phyloP scores from a whole-genome alignment of 2,888 invertebrate genomes.

The Ophion slaviceki region DNA sequence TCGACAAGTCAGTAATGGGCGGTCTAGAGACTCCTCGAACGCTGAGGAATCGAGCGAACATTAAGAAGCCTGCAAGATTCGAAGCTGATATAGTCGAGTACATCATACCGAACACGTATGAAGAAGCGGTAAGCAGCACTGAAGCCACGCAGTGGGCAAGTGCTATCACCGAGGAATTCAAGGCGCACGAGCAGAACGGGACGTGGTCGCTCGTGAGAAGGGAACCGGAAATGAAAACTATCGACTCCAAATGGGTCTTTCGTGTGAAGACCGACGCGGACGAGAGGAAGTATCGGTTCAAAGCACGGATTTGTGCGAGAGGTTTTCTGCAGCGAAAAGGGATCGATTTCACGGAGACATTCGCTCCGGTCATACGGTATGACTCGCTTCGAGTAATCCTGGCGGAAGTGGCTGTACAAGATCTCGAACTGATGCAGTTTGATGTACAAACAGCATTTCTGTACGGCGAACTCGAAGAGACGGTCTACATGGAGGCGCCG shows the following conservation, averaged over 20 bases:
- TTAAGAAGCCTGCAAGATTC: background rate
- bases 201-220: constrained; percentile 45
- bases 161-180: constrained; percentile 30
- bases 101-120: background rate
- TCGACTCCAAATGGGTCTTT: constrained; percentile 56
- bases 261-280: constrained; percentile 26
- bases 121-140: constrained; percentile 10
- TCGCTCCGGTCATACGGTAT: too few species aligned
- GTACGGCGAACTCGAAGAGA: constrained; percentile 62
- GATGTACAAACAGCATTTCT: too few species aligned
- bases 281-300: constrained; percentile 17
- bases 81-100: background rate
- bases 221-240: constrained; percentile 22
- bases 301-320: constrained; percentile 2
- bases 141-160: constrained; percentile 30
- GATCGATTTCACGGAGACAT: background rate
- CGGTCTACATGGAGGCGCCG: constrained; percentile 56
- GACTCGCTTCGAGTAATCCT: too few species aligned
- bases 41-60: constrained; percentile 9
- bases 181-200: constrained; percentile 27
- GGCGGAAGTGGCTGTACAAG: too few species aligned
- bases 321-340: constrained; percentile 6
- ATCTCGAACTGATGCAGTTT: too few species aligned
- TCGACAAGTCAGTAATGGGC: background rate
- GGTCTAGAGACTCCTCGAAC: background rate